Base-by-base conservation (phyloP, 2,797 vertebrate species). In the Amblyraja radiata region DNA sequence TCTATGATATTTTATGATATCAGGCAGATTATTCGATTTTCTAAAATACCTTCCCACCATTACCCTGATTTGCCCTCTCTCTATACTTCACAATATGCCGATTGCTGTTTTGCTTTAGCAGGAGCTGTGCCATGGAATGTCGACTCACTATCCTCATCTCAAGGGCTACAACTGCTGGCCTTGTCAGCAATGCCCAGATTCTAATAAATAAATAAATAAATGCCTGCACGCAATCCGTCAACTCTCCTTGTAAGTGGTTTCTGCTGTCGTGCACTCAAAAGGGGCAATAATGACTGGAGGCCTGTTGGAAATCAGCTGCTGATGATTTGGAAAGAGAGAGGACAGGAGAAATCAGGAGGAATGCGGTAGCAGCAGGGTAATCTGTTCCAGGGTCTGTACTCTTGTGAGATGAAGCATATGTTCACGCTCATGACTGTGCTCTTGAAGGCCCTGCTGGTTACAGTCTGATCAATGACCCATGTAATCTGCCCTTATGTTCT, bases 401-500 rank as follows among this genome's bases (percentile, higher is more conserved):
- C 32, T 36, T 91, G 65, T 91, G 88, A 91, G 88, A 36, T 91
- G 65, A 63, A 39, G 65, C 39, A 90, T 92, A 71, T 74, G 25
- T 79, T 81, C 76, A 80, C 54, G 46, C 71, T 93, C 78, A 68
- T 65, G 63, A n/a, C 36, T 73, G 32, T 39, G 32, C 65, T 65
- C 65, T 63, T 71, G 86, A 36, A 23, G 93, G 90, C 93, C 93
- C 93, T 63, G 58, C 81, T 63, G 93, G 28, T 90, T 86, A 74
- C 71, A 54, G 93, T 78, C 54, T 58, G 93, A 58, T 78, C 74
- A 90, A 79, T 94, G 94, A 94, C 65, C 93, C 91, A 88, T 93
- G 90, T 95, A 93, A 94, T 96, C 95, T 95, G 95, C 96, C 95
- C 94, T 95, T 84, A 65, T 61, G 68, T 84, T 74, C n/a, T 93